Base-by-base conservation (phyloP, 2,888 invertebrate genomes). In the Megalurothrips usitatus region DNA sequence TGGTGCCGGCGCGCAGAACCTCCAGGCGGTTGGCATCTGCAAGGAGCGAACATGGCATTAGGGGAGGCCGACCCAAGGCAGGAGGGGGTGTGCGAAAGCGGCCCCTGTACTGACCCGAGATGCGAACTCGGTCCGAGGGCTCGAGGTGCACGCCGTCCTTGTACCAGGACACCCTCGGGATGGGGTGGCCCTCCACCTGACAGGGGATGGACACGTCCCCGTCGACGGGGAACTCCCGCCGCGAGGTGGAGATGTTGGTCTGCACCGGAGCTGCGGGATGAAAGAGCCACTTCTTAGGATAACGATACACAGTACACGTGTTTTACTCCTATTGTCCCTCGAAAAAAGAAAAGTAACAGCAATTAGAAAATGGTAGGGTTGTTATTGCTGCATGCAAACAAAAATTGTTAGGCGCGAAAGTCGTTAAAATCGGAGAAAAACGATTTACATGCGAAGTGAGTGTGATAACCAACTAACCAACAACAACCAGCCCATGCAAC, bases 141-240 rank as follows among this genome's bases (percentile, higher is more conserved):
- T 86, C 84, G 19, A 96, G 85, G 2, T 87, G 89, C 49, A 87
- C 87, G 79, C 92, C 91, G 86, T 96, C 92, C 87, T 95, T 96
- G 86, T 91, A 93, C 97, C 97, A 97, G 82, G 90, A 88, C 4
- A 96, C 93, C 83, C 89, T 89, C 4, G 96, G 95, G 81, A 89
- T 87, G 0, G 96, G 96, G 87, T 92, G 92, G 6, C 96, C 96
- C 83, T 92, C 92, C 79, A 94, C 93, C 52, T 91, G 91, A 86
- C 96, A 96, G 19, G 90, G 90, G 82, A 96, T 89, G 78, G 89
- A 90, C 84, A 96, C 89, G 84, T 93, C 92, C 49, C 91, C 89
- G 82, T 94, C 94, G 78, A 91, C 89, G 3, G 90, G 89, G 86
- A 92, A 91, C 80, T 88, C 89, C n/a, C 89, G 89, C 83, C 88